A percentile compares a stretch with the other conserved stretches of the same genome.
Evolutionary conservation across 2,113 vertebrate genomes (phyloP).

Genomic region (Erythrocercus mccallii): DNA sequence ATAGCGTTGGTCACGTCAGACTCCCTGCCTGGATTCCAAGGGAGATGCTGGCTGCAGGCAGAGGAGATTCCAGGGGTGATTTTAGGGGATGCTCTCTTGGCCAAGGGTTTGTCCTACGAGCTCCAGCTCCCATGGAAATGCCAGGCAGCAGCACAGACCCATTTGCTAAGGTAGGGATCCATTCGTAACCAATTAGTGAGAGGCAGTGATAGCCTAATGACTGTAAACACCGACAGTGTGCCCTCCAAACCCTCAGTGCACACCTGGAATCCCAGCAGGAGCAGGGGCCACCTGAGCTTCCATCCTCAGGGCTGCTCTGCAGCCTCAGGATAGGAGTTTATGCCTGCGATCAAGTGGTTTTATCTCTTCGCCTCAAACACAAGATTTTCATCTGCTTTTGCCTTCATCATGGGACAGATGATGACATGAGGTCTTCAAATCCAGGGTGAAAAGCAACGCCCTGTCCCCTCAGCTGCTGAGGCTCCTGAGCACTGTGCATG

Average conservation of each 20-base stretch:
- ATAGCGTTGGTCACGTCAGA: fast-evolving
- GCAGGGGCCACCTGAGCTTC: neutral
- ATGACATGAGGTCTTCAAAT: neutral
- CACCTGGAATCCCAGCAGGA: neutral
- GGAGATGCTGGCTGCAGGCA: neutral
- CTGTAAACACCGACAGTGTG: neutral
- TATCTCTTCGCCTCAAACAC: neutral
- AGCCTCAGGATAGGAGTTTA: neutral
- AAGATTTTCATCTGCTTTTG: neutral
- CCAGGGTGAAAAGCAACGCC: neutral
- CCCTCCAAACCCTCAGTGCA: neutral
- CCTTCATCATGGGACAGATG: neutral
- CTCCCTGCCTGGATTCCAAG: neutral
- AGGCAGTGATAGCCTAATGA: neutral
- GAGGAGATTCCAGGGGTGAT: neutral
- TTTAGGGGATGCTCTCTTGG: neutral
- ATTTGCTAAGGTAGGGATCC: neutral
- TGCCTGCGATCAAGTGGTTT: neutral
- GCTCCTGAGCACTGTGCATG: fast-evolving
- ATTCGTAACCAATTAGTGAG: slow-evolving; percentile 30
- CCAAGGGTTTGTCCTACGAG: neutral
- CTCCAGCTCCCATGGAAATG: neutral
- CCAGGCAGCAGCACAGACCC: neutral
- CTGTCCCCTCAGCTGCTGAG: neutral
- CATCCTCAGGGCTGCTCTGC: neutral